Evolutionary conservation across 2,797 vertebrate genomes (phyloP).

Genomic region (Phoeniculus purpureus): DNA sequence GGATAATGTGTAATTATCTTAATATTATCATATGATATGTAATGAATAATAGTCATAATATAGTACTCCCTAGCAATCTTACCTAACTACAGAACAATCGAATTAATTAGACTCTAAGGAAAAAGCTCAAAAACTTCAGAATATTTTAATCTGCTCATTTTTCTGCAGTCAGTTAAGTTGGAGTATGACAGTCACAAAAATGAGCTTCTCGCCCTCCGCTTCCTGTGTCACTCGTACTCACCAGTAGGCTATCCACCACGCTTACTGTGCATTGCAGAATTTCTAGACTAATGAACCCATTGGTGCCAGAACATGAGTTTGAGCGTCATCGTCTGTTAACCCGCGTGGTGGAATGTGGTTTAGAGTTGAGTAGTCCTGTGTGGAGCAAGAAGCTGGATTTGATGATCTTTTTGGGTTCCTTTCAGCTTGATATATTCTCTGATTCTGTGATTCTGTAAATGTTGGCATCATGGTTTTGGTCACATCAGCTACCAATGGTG

Average conservation of each 20-base stretch:
- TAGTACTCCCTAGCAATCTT: background rate
- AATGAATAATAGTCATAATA: background rate
- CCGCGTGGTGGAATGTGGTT: background rate
- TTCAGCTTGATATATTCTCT: no score
- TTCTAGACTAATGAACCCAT: background rate
- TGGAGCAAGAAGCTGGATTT: background rate
- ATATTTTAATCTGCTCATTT: background rate
- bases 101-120: background rate
- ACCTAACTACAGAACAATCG: background rate
- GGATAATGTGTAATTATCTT: background rate
- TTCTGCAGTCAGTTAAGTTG: background rate
- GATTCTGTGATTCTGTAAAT: no score
- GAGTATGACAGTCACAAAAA: background rate
- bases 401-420: no score
- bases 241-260: background rate
- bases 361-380: background rate
- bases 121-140: background rate
- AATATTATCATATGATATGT: background rate
- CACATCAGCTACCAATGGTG: rapidly evolving
- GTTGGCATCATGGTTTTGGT: background rate
- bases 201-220: background rate
- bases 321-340: background rate
- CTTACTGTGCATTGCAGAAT: rapidly evolving
- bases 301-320: background rate
- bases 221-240: rapidly evolving